Evolutionary conservation across 2,113 vertebrate species (phyloP).

Genomic region (Brachyistius frenatus): DNA sequence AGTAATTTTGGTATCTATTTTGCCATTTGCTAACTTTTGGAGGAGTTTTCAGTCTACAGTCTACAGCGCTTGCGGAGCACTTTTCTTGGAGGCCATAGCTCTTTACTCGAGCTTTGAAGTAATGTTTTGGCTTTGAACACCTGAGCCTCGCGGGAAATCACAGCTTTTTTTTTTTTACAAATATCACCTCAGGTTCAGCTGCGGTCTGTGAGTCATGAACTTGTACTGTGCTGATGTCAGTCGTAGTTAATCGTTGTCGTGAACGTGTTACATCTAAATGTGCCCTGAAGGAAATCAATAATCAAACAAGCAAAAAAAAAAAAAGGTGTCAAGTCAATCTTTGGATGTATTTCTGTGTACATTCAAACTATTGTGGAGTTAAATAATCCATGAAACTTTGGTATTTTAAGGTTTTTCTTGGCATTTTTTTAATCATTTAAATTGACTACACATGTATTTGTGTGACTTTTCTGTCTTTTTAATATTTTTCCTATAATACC

Average conservation of each 20-base stretch:
- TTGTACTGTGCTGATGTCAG: slow-evolving; percentile 17
- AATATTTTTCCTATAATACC: no score
- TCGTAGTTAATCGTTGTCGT: slow-evolving; percentile 38
- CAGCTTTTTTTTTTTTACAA: slow-evolving; percentile 43
- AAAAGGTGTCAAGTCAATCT: not conserved
- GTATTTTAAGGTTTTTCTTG: not conserved
- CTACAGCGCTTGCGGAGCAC: not conserved
- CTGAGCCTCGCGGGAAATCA: slow-evolving; percentile 51
- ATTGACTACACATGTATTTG: no score
- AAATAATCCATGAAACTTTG: not conserved
- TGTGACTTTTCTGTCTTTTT: no score
- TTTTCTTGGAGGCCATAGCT: slow-evolving; percentile 30
- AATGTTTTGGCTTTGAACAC: slow-evolving; percentile 56
- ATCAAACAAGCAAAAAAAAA: not conserved
- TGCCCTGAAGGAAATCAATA: slow-evolving; percentile 1
- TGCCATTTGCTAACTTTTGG: not conserved
- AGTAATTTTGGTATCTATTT: not conserved
- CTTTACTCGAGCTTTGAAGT: slow-evolving; percentile 53
- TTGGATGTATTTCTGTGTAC: not conserved
- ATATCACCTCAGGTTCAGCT: slow-evolving; percentile 54
- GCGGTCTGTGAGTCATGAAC: slow-evolving; percentile 10
- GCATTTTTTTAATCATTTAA: not conserved
- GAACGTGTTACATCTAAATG: slow-evolving; percentile 8
- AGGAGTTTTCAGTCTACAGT: not conserved
- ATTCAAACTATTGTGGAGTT: not conserved